phyloP scores from a whole-genome alignment of 1,140 invertebrate genomes.

The Amyelois transitella region DNA sequence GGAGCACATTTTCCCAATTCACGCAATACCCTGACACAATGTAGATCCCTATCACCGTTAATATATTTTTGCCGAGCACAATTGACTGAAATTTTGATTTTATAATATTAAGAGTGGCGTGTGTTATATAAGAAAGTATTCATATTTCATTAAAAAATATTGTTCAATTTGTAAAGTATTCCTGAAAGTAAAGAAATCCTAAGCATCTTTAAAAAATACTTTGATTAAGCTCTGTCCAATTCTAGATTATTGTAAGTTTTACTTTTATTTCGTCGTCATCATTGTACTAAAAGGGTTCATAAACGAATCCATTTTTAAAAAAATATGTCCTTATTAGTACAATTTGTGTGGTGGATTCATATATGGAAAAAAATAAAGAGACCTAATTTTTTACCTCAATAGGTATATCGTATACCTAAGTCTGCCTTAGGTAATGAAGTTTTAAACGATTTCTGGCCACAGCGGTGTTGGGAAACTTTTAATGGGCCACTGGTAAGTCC shows the following conservation, averaged over 20 bases:
- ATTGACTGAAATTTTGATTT: not conserved
- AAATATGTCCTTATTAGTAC: too few species aligned
- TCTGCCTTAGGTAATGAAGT: conserved; percentile 28
- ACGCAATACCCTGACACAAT: conserved; percentile 17
- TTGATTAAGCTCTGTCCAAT: too few species aligned
- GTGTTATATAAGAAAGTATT: too few species aligned
- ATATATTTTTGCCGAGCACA: conserved; percentile 12
- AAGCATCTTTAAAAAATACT: too few species aligned
- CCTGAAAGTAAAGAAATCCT: too few species aligned
- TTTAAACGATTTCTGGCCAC: conserved; percentile 26
- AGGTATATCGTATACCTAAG: conserved; percentile 24
- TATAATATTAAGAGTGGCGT: not conserved
- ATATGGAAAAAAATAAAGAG: not conserved
- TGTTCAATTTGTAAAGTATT: too few species aligned
- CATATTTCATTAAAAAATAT: too few species aligned
- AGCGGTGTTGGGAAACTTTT: conserved; percentile 29
- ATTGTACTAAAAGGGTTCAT: too few species aligned
- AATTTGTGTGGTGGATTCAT: too few species aligned
- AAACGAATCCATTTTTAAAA: too few species aligned
- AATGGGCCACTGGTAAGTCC: conserved; percentile 21
- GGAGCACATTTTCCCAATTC: conserved; percentile 16
- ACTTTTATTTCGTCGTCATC: too few species aligned
- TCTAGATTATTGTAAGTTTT: too few species aligned
- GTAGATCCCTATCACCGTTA: conserved; percentile 21
- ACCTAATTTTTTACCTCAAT: not conserved